A percentile compares a stretch with the other conserved stretches of the same genome.
phyloP scores from a whole-genome alignment of 2,113 vertebrate species.

The Dromaius novaehollandiae region DNA sequence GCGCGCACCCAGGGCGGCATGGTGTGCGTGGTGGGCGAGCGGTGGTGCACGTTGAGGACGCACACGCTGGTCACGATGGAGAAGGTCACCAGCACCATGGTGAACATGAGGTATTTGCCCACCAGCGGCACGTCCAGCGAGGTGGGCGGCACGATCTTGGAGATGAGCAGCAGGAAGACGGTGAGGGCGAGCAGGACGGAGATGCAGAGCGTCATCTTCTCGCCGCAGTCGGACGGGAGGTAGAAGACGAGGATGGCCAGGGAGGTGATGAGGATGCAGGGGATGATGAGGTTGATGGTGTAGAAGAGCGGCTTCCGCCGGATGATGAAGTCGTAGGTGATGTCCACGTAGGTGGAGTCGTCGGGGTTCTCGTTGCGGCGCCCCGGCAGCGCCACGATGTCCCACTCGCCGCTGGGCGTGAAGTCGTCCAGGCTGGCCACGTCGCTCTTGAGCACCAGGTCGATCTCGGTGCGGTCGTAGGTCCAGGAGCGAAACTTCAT shows the following conservation, averaged over 20 bases:
- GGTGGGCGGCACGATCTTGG: constrained; percentile 95
- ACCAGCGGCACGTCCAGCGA: constrained; percentile 94
- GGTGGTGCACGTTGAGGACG: constrained; percentile 95
- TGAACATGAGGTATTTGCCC: constrained; percentile 98
- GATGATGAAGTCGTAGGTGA: constrained; percentile 96
- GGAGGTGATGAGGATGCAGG: constrained; percentile 94
- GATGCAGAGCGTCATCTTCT: constrained; percentile 98
- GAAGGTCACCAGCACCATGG: constrained; percentile 97
- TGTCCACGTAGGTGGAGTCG: constrained; percentile 93
- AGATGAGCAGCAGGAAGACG: constrained; percentile 95
- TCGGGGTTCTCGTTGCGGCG: constrained; percentile 91
- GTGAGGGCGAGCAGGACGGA: constrained; percentile 94
- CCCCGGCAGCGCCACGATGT: constrained; percentile 91
- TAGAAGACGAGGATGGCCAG: constrained; percentile 96
- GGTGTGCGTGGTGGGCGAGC: constrained; percentile 95
- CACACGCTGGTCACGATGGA: constrained; percentile 96
- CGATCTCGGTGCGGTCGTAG: constrained; percentile 93
- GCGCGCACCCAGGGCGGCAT: constrained; percentile 94
- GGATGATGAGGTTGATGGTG: constrained; percentile 97
- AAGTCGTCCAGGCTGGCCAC: constrained; percentile 96
- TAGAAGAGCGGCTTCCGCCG: constrained; percentile 95
- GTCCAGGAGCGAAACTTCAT: constrained; percentile 98
- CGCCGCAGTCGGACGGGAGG: constrained; percentile 92
- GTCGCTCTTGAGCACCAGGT: constrained; percentile 89
- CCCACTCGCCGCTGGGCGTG: constrained; percentile 95